These are phyloP conservation scores for Lynx canadensis DNA, from an alignment of 2,113 vertebrate species.

Conservation along the genomic window DNA sequence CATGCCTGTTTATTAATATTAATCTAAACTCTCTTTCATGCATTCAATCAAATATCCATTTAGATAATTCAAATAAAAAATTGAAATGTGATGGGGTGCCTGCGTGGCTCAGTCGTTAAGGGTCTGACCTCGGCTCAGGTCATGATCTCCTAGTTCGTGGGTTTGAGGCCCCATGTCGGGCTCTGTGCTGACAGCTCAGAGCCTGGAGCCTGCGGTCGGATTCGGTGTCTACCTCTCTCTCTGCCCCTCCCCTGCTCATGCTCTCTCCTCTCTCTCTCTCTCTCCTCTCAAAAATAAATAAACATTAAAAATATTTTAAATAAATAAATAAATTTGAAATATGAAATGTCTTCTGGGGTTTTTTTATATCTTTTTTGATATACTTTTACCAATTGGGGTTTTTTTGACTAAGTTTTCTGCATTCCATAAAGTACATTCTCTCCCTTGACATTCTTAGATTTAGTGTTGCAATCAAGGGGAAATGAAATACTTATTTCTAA, in stretches of 20 bases:
- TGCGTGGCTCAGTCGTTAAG: too few species aligned
- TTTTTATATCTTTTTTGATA: constrained; percentile 29
- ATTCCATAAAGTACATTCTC: constrained; percentile 2
- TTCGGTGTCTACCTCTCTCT: too few species aligned
- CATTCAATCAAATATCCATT: not conserved
- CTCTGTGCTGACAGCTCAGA: too few species aligned
- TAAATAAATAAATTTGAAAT: not conserved
- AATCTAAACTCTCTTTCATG: not conserved
- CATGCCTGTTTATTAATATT: not conserved
- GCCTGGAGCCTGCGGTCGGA: too few species aligned
- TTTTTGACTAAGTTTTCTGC: not conserved
- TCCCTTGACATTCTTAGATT: constrained; percentile 37
- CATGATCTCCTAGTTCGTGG: too few species aligned
- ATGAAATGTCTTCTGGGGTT: not conserved
- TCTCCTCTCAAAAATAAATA: too few species aligned
- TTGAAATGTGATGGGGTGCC: not conserved
- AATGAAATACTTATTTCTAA: constrained; percentile 49
- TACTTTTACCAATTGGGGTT: constrained; percentile 10
- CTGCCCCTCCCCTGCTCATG: too few species aligned
- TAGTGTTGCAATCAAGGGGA: constrained; percentile 19
- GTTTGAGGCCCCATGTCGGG: too few species aligned
- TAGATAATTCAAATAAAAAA: not conserved
- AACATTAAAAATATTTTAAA: too few species aligned
- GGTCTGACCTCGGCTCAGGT: too few species aligned
- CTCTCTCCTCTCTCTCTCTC: too few species aligned